Base-by-base conservation (phyloP, 2,113 vertebrate species). In the Zosterops japonicus region DNA sequence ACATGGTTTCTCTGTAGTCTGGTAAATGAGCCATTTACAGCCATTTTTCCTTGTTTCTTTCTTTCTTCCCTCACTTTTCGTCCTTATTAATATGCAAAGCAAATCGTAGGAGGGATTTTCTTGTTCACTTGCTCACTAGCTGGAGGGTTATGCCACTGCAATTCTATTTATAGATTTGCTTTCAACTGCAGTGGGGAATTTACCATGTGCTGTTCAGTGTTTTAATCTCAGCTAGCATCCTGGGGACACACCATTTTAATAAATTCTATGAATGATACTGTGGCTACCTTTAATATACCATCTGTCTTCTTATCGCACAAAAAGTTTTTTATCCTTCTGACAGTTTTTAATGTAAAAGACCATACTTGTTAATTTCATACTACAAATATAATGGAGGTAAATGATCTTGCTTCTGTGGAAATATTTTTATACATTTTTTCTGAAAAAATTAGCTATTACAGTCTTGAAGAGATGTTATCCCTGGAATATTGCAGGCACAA, bases 81-180 rank as follows among this genome's bases (percentile, higher is more conserved):
- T 67, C 36, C 55, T 92, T 41, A 90, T 92, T 85, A 87, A 27
- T 61, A 94, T 86, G 83, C 91, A 94, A 87, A 92, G 67, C 52
- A 86, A 25, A 67, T 42, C 14, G 12, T 72, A 93, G 74, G 29
- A 95, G 55, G 74, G 87, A 90, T 85, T 92, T 96, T 93, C 91
- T 93, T 85, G 41, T 55, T 96, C 69, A 63, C 47, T 75, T 36
- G 7, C 57, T 94, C 70, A 28, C 70, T 86, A 68, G 63, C 75
- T 81, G 68, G 67, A 91, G 77, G 64, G 77, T 69, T 95, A 78
- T 96, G 94, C 87, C 60, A 1, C 5, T 71, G 41, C 18, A 0
- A 0, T 94, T 93, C 89, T 95, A 80, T 95, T 96, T 96, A 92
- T 95, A 95, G 89, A 90, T 80, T 65, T 46, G 28, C 87, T 95